A percentile compares a stretch with the other conserved stretches of the same genome.
Evolutionary conservation across 1,140 invertebrate genomes (phyloP).

Genomic region (Platyura marginata): DNA sequence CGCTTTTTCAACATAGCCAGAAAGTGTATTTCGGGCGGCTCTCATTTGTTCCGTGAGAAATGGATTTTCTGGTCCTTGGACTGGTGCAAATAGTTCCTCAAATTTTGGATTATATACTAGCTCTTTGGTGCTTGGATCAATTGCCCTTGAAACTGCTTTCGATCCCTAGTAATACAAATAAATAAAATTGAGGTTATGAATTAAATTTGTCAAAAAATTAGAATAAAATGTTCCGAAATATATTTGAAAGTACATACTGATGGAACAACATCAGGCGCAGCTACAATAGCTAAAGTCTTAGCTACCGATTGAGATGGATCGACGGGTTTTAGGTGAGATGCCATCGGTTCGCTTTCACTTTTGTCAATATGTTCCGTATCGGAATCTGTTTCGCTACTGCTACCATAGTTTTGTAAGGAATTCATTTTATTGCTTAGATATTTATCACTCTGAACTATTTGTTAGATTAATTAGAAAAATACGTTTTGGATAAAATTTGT

Average conservation of each 20-base stretch:
- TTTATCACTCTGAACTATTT: too few relatives aligned
- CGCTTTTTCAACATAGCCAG: conserved; percentile 88
- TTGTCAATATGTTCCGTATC: conserved; percentile 21
- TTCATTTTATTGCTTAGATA: neutral
- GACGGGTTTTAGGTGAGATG: conserved; percentile 22
- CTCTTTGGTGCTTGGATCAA: conserved; percentile 61
- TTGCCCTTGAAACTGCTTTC: conserved; percentile 33
- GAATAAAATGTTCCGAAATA: conserved; percentile 2
- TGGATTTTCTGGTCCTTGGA: conserved; percentile 79
- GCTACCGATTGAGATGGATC: conserved; percentile 23
- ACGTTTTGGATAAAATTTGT: too few relatives aligned
- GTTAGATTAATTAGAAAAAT: too few relatives aligned
- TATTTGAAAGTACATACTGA: conserved; percentile 42
- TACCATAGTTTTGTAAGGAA: neutral
- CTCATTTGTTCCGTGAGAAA: conserved; percentile 76
- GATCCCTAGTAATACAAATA: conserved; percentile 26
- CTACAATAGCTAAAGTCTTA: conserved; percentile 45
- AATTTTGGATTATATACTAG: conserved; percentile 84
- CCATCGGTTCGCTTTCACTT: conserved; percentile 25
- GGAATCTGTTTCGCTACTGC: conserved; percentile 26
- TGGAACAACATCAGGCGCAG: conserved; percentile 61
- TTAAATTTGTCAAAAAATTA: conserved; percentile 2
- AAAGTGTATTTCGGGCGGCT: conserved; percentile 75
- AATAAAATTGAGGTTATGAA: conserved; percentile 5
- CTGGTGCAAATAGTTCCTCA: conserved; percentile 88